phyloP scores from a whole-genome alignment of 2,888 invertebrate species.

The Adelphocoris suturalis region DNA sequence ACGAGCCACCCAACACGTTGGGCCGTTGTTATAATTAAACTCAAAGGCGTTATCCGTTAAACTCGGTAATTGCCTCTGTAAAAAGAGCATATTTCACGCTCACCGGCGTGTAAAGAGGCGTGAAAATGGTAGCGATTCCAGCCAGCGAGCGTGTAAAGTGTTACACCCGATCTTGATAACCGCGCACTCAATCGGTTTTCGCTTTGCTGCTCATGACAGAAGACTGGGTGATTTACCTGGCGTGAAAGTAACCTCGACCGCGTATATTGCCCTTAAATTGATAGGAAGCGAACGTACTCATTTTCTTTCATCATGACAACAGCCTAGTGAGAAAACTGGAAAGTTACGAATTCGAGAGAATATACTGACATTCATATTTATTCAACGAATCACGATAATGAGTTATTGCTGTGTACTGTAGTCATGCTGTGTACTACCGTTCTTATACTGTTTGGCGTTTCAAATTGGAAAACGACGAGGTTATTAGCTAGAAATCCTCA shows the following conservation, averaged over 20 bases:
- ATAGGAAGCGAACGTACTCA: not conserved
- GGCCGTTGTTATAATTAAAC: conserved; percentile 7
- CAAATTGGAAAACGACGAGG: too few species aligned
- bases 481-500: too few species aligned
- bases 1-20: not conserved
- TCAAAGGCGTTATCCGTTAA: conserved; percentile 11
- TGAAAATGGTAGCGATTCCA: conserved; percentile 58
- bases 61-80: conserved; percentile 15
- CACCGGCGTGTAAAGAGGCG: conserved; percentile 46
- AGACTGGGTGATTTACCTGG: conserved; percentile 21
- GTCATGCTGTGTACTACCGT: too few species aligned
- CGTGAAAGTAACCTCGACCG: not conserved
- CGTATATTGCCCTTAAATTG: not conserved
- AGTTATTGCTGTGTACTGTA: too few species aligned
- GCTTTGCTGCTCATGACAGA: conserved; percentile 24
- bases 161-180: conserved; percentile 38
- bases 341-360: too few species aligned
- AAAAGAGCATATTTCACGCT: conserved; percentile 61
- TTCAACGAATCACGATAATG: too few species aligned
- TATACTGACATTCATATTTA: too few species aligned
- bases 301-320: too few species aligned
- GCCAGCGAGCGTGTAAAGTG: conserved; percentile 46
- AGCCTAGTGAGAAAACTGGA: not conserved
- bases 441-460: too few species aligned
- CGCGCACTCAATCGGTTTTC: conserved; percentile 31